These are phyloP conservation scores for Drosophila fuyamai DNA, from an alignment of 1,140 invertebrate genomes.

Conservation along the genomic window DNA sequence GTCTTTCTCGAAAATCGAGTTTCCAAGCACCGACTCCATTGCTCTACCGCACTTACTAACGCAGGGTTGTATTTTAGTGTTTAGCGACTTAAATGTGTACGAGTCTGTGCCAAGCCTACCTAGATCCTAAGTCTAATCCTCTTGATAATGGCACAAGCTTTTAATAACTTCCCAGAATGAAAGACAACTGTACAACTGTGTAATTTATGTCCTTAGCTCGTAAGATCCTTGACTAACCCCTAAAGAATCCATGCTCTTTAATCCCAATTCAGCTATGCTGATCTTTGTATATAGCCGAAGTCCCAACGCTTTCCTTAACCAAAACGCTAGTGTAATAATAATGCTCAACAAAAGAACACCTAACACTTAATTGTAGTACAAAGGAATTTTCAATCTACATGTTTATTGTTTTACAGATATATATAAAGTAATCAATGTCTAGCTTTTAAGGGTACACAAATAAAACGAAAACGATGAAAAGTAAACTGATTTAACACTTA, in stretches of 20 bases:
- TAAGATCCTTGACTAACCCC: conserved; percentile 49
- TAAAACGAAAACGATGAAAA: conserved; percentile 42
- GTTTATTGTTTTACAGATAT: conserved; percentile 52
- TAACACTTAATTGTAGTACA: conserved; percentile 73
- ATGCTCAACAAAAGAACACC: conserved; percentile 52
- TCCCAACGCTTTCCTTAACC: conserved; percentile 72
- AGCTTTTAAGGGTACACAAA: conserved; percentile 62
- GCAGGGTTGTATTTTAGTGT: conserved; percentile 52
- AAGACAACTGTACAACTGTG: conserved; percentile 29
- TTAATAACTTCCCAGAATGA: conserved; percentile 3
- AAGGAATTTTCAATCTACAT: conserved; percentile 61
- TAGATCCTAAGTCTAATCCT: conserved; percentile 36
- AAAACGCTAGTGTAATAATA: conserved; percentile 66
- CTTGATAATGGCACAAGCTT: conserved; percentile 20
- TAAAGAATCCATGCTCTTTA: conserved; percentile 11
- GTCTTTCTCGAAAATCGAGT: conserved; percentile 43
- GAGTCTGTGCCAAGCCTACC: conserved; percentile 50
- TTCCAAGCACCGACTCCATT: conserved; percentile 41
- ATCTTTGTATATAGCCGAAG: conserved; percentile 57
- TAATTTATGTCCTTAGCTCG: conserved; percentile 55
- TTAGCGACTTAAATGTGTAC: conserved; percentile 27
- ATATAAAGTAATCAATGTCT: conserved; percentile 48
- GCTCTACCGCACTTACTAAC: conserved; percentile 51
- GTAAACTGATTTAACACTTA: conserved; percentile 36
- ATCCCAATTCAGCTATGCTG: conserved; percentile 29